Base-by-base conservation (phyloP, 2,888 invertebrate species). In the Ceratothoa steindachneri region DNA sequence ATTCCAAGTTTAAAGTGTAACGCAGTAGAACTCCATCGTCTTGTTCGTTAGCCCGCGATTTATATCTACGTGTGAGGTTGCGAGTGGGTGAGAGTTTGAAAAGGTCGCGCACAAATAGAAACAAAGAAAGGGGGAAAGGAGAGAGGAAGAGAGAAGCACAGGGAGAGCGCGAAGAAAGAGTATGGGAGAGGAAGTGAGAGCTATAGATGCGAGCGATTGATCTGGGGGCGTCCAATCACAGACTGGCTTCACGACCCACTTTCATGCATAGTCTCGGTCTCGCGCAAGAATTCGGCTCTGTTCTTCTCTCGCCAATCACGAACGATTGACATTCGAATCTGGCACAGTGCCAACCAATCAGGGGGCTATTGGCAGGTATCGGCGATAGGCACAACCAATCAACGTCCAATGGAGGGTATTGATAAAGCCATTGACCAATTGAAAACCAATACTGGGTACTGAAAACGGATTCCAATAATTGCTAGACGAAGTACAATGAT, bases 321-420 rank as follows among this genome's bases (percentile, higher is more conserved):
- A 60, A 41, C 41, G 60, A 60, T 60, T 60, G 60, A 60, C 60
- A 60, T 60, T 60, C 60, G 60, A 24, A 60, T 60, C 60, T 60
- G 60, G 60, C 60, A 60, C 60, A 24, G 60, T n/a, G 60, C 60
- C 60, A 60, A 24, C 60, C 60, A 60, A 60, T 60, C 60, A 60
- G 60, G 27, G 60, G 24, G 60, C 60, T 60, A 60, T 60, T 60
- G 60, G 60, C 60, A 60, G 60, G 60, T 60, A 60, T 60, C 60
- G 60, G 60, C 60, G 24, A 60, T 60, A 60, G n/a, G 22, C 60
- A 7, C 60, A 60, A 60, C 60, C 60, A 60, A 60, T 60, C 60
- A 60, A n/a, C 27, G 24, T 24, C 22, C 60, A 3, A 60, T 3
- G 27, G 24, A 60, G 60, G 60, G 60, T 24, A 60, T 60, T 24